Conservation (phyloP, 2,797 vertebrate genomes). For the Lutjanus campechanus region DNA sequence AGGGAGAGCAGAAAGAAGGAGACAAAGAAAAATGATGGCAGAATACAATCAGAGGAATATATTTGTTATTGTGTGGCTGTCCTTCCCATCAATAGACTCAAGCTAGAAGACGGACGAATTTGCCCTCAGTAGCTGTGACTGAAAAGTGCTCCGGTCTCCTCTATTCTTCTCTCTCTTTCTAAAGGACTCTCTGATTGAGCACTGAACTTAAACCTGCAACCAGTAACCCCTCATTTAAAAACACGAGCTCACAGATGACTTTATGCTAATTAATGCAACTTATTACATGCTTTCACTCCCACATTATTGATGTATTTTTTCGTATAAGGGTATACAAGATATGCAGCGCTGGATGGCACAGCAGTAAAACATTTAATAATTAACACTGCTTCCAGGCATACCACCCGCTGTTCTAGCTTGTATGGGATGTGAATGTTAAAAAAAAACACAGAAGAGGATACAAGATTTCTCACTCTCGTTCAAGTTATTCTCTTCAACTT, state of each 20-base stretch:
- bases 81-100: conserved; percentile 66
- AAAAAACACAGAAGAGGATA: not conserved
- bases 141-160: conserved; percentile 41
- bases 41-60: conserved; percentile 80
- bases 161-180: conserved; percentile 28
- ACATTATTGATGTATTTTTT: not conserved
- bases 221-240: conserved; percentile 7
- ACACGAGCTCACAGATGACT: not conserved
- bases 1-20: conserved; percentile 73
- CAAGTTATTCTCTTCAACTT: not conserved
- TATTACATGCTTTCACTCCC: not conserved
- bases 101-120: conserved; percentile 52
- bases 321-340: not conserved
- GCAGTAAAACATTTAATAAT: not conserved
- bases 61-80: conserved; percentile 84
- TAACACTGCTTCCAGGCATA: not conserved
- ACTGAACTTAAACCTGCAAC: conserved; percentile 22
- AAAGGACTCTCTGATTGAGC: conserved; percentile 24
- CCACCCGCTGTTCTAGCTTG: not conserved
- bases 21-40: conserved; percentile 79
- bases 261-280: conserved; percentile 3
- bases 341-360: not conserved
- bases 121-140: conserved; percentile 42
- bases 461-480: not conserved
- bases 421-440: not conserved